These are phyloP conservation scores for Nettapus auritus DNA, from an alignment of 2,113 vertebrate species.

Conservation along the genomic window DNA sequence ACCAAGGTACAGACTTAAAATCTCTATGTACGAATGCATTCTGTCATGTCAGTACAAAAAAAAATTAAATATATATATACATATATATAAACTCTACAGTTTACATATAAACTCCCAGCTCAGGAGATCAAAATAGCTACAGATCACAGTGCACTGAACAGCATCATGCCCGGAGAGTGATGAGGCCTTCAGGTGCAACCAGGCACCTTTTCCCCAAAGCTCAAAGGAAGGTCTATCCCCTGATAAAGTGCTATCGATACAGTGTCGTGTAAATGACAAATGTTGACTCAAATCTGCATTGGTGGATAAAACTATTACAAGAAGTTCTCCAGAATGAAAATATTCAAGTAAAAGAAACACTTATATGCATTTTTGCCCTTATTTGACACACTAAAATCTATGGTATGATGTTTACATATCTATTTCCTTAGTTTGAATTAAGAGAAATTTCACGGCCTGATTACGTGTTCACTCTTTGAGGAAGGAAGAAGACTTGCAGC, in stretches of 20 bases:
- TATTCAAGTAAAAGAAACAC: background rate
- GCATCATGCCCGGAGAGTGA: too few species aligned
- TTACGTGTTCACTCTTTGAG: background rate
- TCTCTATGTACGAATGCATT: too few species aligned
- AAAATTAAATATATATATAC: too few species aligned
- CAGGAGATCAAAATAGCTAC: too few species aligned
- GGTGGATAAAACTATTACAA: background rate
- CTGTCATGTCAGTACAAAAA: too few species aligned
- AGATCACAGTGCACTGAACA: too few species aligned
- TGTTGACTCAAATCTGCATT: background rate
- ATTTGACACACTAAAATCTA: background rate
- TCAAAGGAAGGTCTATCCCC: background rate
- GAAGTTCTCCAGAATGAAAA: background rate
- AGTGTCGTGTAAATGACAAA: background rate
- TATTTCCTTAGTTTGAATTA: background rate
- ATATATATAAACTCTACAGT: too few species aligned
- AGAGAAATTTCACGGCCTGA: background rate
- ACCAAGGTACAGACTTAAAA: background rate
- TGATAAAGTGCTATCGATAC: background rate
- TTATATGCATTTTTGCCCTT: background rate
- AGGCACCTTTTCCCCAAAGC: background rate
- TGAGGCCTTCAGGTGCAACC: too few species aligned
- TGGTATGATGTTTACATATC: background rate
- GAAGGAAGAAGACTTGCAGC: background rate
- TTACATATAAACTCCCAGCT: too few species aligned